Base-by-base conservation (phyloP, 2,797 vertebrate species). In the Poeciliopsis turneri region DNA sequence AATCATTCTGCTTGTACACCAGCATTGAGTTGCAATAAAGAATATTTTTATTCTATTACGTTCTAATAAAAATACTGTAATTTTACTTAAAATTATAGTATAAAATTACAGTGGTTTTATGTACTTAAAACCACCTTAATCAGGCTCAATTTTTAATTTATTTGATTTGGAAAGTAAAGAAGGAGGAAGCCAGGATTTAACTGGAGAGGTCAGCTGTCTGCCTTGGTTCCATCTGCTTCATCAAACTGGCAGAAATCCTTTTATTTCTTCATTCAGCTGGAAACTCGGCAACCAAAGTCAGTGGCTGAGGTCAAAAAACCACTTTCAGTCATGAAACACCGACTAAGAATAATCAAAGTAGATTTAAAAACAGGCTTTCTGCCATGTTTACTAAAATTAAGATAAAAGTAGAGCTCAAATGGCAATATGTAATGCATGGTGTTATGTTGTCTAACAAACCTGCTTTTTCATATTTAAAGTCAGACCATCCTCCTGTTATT, bases 121-220 rank as follows among this genome's bases (percentile, higher is more conserved):
- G 11, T 9, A 15, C 8, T 45, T 45, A 70, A 25, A 43, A 70
- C n/a, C 25, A 70, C 25, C 39, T 69, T 25, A 0, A n/a, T 39
- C 69, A 39, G 18, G 51, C 15, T 72, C 41, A 45, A 2, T 78
- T 84, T 41, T 74, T 15, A 36, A 75, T 43, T 76, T 71, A 47
- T 71, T 80, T 49, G 73, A 72, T 45, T 53, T 76, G 15, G 70
- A 74, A 78, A 72, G 49, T 77, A 71, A 33, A 33, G 30, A 33
- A 33, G 30, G 30, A 33, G 66, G 78, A 76, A 84, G 72, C 68
- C 61, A 73, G 36, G 1, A 84, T 74, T 78, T 74, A 74, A 82
- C 78, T 9, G 71, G 41, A 88, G 85, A 92, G 86, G 82, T 91
- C 90, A 77, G 75, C 83, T 82, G 80, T 84, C 85, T 41, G 20